Base-by-base conservation (phyloP, 2,113 vertebrate species). In the Eulemur rufifrons region DNA sequence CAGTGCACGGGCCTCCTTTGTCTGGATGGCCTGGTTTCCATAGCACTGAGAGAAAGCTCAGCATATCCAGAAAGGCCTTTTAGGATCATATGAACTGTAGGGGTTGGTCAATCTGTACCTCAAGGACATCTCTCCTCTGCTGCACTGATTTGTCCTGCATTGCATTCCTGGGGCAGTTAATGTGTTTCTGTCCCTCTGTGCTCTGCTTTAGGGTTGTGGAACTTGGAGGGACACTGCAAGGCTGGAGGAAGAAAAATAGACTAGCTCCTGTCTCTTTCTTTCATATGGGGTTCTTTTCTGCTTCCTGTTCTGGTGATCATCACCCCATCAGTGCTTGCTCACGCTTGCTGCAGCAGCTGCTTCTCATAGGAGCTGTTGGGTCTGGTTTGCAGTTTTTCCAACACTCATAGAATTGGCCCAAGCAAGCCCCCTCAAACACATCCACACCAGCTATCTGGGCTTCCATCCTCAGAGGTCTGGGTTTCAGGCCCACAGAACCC, bases 371-470 rank as follows among this genome's bases (percentile, higher is more conserved):
- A 86, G 11, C 17, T 23, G 59, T 3, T 68, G 37, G 23, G 21
- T 85, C 25, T 23, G 12, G 25, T 42, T 39, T 82, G 29, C n/a
- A 32, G n/a, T 74, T 42, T 73, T 76, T 37, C 14, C 59, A 88
- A 32, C 7, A 50, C 2, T 61, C 25, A 37, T 8, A 50, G 21
- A 63, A 90, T 56, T 2, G 61, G n/a, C n/a, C 56, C 63, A 20
- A 54, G 2, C 2, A 7, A 74, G 6, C 3, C 10, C 54, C 47
- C 21, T 42, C 11, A 23, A 69, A 71, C 52, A 47, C 6, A 71
- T 29, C 12, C 1, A 20, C 1, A 39, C 21, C 12, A 63, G 45
- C 34, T n/a, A 9, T 4, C 3, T 4, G 11, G 52, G 1, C 23
- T 74, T 29, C 68, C 82, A 37, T 32, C 29, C 52, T 45, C 29